These are phyloP conservation scores for Antrozous pallidus DNA, from an alignment of 2,797 vertebrate genomes.

Conservation along the genomic window DNA sequence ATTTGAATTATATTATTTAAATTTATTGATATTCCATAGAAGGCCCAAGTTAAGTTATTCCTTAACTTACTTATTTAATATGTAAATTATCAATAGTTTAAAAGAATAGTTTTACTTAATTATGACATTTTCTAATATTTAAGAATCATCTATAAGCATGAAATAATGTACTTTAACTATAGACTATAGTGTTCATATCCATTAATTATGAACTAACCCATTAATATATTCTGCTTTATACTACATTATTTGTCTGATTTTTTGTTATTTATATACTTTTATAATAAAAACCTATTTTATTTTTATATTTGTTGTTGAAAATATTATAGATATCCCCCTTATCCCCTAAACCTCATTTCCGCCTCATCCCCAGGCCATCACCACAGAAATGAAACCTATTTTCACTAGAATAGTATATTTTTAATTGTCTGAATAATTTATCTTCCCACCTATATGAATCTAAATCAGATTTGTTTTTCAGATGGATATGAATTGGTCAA, in stretches of 20 bases:
- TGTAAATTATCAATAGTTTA: background rate
- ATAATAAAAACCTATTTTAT: background rate
- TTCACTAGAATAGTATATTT: background rate
- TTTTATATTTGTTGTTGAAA: no score
- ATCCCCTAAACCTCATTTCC: no score
- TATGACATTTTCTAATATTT: background rate
- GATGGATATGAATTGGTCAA: background rate
- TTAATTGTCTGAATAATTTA: background rate
- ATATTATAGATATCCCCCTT: no score
- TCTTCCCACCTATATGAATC: background rate
- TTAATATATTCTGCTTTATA: background rate
- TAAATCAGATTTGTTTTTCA: background rate
- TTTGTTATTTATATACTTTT: background rate
- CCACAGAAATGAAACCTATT: background rate
- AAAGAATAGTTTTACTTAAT: background rate
- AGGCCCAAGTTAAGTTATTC: background rate
- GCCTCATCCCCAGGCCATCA: no score
- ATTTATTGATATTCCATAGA: background rate
- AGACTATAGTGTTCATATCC: background rate
- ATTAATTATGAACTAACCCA: background rate
- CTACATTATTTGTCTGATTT: background rate
- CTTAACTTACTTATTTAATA: background rate
- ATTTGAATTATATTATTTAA: background rate
- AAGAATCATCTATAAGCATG: background rate
- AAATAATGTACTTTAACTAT: background rate